phyloP scores from a whole-genome alignment of 2,888 invertebrate species.

The Lottia scabra region DNA sequence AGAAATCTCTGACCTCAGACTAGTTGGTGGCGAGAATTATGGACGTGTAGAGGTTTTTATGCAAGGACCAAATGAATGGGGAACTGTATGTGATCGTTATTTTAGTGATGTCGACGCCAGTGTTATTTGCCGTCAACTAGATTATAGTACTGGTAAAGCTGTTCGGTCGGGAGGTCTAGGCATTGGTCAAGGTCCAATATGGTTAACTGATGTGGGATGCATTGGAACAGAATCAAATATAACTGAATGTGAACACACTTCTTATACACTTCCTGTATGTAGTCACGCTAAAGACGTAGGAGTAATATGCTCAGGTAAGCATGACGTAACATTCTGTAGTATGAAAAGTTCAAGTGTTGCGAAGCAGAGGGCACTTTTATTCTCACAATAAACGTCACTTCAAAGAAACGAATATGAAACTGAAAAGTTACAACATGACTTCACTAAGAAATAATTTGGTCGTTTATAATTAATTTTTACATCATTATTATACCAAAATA shows the following conservation, averaged over 20 bases:
- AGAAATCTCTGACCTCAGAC: slow-evolving; percentile 73
- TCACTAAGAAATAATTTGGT: no score
- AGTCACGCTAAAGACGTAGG: slow-evolving; percentile 37
- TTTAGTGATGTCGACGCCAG: slow-evolving; percentile 54
- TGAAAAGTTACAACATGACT: no score
- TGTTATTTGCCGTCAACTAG: slow-evolving; percentile 53
- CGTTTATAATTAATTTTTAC: no score
- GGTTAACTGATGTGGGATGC: slow-evolving; percentile 38
- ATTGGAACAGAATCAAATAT: slow-evolving; percentile 31
- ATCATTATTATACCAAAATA: no score
- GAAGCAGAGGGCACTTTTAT: no score
- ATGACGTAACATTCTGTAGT: no score
- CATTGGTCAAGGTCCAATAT: slow-evolving; percentile 37
- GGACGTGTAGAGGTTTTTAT: slow-evolving; percentile 78
- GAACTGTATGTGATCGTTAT: slow-evolving; percentile 58
- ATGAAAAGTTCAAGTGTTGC: no score
- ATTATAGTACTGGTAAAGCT: slow-evolving; percentile 45
- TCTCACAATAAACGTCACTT: no score
- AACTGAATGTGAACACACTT: slow-evolving; percentile 26
- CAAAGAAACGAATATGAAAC: no score
- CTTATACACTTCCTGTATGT: slow-evolving; percentile 33
- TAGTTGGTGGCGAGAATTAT: slow-evolving; percentile 73
- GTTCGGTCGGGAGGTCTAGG: slow-evolving; percentile 28
- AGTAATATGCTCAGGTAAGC: slow-evolving; percentile 35
- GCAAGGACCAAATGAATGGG: slow-evolving; percentile 53